These are phyloP conservation scores for Phycodurus eques DNA, from an alignment of 2,113 vertebrate species.

Conservation along the genomic window DNA sequence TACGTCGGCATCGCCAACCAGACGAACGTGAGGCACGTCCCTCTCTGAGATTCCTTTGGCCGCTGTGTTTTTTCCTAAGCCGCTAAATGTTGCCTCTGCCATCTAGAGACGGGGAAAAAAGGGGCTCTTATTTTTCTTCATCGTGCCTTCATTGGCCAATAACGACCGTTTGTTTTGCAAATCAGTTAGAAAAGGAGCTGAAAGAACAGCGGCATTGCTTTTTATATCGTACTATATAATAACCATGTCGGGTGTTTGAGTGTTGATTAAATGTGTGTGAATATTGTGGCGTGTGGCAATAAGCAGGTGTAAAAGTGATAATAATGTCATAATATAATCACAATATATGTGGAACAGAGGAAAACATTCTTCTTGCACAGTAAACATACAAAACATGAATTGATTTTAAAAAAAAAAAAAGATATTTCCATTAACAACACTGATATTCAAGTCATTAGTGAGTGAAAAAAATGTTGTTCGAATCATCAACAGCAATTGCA, in stretches of 20 bases:
- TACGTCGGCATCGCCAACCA: conserved; percentile 76
- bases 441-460: too few relatives aligned
- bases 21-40: conserved; percentile 76
- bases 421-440: too few relatives aligned
- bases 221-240: not conserved
- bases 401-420: too few relatives aligned
- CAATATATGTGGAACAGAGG: too few relatives aligned
- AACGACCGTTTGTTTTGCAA: conserved; percentile 2
- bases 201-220: not conserved
- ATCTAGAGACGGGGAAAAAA: conserved; percentile 50
- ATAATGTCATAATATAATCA: too few relatives aligned
- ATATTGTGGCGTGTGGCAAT: not conserved
- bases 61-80: conserved; percentile 61
- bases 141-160: not conserved
- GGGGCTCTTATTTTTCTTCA: conserved; percentile 10
- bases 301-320: not conserved
- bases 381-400: too few relatives aligned
- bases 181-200: not conserved
- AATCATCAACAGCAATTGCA: too few relatives aligned
- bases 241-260: not conserved
- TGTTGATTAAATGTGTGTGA: not conserved
- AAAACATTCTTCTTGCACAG: too few relatives aligned
- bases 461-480: too few relatives aligned
- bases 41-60: conserved; percentile 63
- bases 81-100: conserved; percentile 55